Percentiles rank a stretch among this genome's conserved stretches.
phyloP scores from a whole-genome alignment of 2,797 vertebrate species.

The Sebastes diaconus region DNA sequence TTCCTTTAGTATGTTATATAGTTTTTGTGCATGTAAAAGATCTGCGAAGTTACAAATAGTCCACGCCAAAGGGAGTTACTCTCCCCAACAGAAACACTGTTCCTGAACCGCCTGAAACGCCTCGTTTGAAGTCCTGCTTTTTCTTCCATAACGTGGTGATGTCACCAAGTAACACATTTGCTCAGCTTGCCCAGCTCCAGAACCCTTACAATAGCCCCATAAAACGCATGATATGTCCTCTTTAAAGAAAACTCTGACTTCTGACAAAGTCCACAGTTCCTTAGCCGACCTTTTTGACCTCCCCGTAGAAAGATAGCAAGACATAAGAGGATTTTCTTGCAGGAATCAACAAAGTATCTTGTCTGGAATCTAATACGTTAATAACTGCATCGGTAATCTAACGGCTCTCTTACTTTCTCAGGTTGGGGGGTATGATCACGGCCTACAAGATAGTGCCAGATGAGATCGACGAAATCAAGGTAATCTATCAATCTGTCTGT shows the following conservation, averaged over 20 bases:
- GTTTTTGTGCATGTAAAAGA: too few relatives aligned
- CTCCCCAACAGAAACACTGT: too few relatives aligned
- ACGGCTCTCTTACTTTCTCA: constrained; percentile 75
- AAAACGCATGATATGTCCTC: too few relatives aligned
- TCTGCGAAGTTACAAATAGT: too few relatives aligned
- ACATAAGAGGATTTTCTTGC: not conserved
- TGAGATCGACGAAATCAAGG: constrained; percentile 99
- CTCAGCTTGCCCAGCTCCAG: too few relatives aligned
- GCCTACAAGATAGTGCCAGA: constrained; percentile 99
- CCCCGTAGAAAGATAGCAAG: not conserved
- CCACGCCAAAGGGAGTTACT: too few relatives aligned
- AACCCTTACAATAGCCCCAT: too few relatives aligned
- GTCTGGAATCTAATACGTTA: not conserved
- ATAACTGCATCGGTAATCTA: constrained; percentile 14
- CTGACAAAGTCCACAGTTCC: not conserved
- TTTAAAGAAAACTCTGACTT: not conserved
- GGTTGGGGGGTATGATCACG: constrained; percentile 96
- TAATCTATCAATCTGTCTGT: constrained; percentile 57
- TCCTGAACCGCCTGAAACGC: too few relatives aligned
- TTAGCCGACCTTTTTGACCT: not conserved
- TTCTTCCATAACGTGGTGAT: too few relatives aligned
- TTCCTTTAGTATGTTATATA: too few relatives aligned
- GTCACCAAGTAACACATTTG: too few relatives aligned
- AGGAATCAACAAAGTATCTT: not conserved
- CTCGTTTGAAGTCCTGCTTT: too few relatives aligned